phyloP scores from a whole-genome alignment of 2,113 vertebrate species.

The Entosphenus tridentatus region DNA sequence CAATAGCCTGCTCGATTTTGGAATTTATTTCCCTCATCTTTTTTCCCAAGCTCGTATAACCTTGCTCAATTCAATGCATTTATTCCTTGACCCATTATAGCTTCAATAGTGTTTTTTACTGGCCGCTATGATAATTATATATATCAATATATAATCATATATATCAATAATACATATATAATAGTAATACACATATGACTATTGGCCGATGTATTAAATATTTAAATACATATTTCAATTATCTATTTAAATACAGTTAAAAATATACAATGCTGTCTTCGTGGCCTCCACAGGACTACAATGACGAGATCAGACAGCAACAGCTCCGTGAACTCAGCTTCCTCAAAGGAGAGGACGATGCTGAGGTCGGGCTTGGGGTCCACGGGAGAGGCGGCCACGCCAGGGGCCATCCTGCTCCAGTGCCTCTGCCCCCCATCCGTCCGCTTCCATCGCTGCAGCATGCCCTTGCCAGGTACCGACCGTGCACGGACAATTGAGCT shows the following conservation, averaged over 20 bases:
- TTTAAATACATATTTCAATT: not conserved
- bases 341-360: not conserved
- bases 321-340: conserved; percentile 6
- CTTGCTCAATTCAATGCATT: too few species aligned
- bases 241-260: not conserved
- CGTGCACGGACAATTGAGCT: too few species aligned
- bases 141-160: not conserved
- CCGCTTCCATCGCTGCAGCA: too few species aligned
- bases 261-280: not conserved
- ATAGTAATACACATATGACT: not conserved
- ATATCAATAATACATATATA: not conserved
- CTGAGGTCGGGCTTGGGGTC: not conserved
- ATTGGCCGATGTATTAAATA: not conserved
- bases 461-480: too few species aligned
- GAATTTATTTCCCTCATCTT: too few species aligned
- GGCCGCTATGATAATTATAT: not conserved
- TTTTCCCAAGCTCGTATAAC: too few species aligned
- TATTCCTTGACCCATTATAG: too few species aligned
- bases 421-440: too few species aligned
- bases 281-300: conserved; percentile 1
- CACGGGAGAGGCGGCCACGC: not conserved
- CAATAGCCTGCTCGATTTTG: too few species aligned
- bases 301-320: conserved; percentile 6
- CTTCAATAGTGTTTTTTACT: too few species aligned
- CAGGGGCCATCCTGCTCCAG: too few species aligned